Base-by-base conservation (phyloP, 2,888 invertebrate species). In the Carpatolechia fugitivella region DNA sequence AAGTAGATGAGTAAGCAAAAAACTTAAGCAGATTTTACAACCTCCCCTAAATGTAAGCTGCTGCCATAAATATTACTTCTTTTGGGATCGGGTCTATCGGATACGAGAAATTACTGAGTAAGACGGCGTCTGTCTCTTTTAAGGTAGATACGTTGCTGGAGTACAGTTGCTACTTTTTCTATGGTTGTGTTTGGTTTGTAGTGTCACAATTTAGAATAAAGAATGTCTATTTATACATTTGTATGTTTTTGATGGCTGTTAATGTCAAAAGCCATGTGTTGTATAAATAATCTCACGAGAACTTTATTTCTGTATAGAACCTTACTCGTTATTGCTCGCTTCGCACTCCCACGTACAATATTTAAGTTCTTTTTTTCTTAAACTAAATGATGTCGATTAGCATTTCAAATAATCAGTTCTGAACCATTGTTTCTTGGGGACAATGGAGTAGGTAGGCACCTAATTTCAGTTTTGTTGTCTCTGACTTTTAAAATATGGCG, bases 401-500 rank as follows among this genome's bases (percentile, higher is more conserved):
- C 48, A 33, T 48, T 48, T 48, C 30, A 48, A 33, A 48, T 29
- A 29, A 33, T 48, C 29, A 49, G 14, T 51, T 38, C 14, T 16
- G 11, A 29, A 10, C 14, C 11, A 36, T 51, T 51, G 38, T 51
- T 51, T 51, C 24, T 24, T 8, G 8, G 1, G 36, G 4, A 56
- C 58, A 64, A 59, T 61, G 58, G 52, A 33, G 38, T 36, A 48
- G 18, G 38, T 38, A 16, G 41, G 46, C 29, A 24, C 41, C 47
- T 54, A 58, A 49, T 59, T 55, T 59, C 47, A 54, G 38, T 52
- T 30, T 50, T 54, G 58, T 59, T 57, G 59, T 60, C 56, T 48
- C 44, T 57, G 59, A 56, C 58, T 51, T 53, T 59, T 56, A 62
- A n/a, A 61, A 64, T 59, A 64, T 61, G 58, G 57, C 53, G 49